Conservation (phyloP, 30 jellyfish, hydroid and myxozoan genomes). For the Aurelia sp. region DNA sequence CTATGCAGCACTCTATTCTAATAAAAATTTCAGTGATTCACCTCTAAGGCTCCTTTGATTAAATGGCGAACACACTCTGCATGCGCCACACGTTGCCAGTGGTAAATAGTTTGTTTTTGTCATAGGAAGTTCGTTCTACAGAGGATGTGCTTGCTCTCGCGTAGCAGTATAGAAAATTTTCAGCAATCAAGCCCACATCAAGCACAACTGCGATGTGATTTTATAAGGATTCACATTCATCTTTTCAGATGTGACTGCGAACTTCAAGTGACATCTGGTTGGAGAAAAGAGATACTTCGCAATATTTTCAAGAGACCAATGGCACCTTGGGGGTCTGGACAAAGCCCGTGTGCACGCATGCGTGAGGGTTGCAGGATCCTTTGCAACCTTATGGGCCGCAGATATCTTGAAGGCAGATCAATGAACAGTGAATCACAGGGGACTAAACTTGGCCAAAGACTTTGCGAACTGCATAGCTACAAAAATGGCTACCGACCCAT, state of each 20-base stretch:
- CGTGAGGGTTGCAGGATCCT: conserved; percentile 68
- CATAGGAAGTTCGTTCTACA: too few relatives aligned
- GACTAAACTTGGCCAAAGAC: conserved; percentile 67
- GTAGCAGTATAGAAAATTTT: too few relatives aligned
- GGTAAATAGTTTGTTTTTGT: too few relatives aligned
- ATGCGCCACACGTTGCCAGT: too few relatives aligned
- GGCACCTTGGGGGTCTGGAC: conserved; percentile 70
- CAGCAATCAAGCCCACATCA: too few relatives aligned
- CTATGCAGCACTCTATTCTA: too few relatives aligned
- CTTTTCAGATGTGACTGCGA: conserved; percentile 57
- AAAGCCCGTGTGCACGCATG: conserved; percentile 59
- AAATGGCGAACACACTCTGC: too few relatives aligned
- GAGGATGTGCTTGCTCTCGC: too few relatives aligned
- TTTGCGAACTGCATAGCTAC: conserved; percentile 64
- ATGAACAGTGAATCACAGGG: conserved; percentile 60
- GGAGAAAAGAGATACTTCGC: conserved; percentile 32
- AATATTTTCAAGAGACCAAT: conserved; percentile 53
- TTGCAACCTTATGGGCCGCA: conserved; percentile 67
- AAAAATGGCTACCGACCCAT: conserved; percentile 53
- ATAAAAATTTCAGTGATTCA: too few relatives aligned
- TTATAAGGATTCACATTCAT: too few relatives aligned
- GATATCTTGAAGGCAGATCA: conserved; percentile 52
- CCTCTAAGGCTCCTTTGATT: too few relatives aligned
- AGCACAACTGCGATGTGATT: too few relatives aligned
- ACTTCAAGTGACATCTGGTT: conserved; percentile 50